phyloP scores from a whole-genome alignment of 2,888 invertebrate species.

The Criorhina ranunculi region DNA sequence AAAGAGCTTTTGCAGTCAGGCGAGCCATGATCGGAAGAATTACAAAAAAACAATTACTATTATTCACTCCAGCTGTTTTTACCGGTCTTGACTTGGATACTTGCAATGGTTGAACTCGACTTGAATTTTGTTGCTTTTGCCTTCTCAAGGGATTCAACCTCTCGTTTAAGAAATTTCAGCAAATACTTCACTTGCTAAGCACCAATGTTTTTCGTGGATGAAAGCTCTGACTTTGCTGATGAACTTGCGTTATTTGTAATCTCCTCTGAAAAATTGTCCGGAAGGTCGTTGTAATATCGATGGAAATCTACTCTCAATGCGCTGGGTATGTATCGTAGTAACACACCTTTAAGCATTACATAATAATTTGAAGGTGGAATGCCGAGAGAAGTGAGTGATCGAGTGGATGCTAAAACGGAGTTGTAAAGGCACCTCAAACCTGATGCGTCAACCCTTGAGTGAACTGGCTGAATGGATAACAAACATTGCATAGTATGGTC shows the following conservation, averaged over 20 bases:
- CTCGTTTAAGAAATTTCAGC: too few relatives aligned
- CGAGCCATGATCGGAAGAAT: slow-evolving; percentile 5
- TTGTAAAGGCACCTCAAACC: slow-evolving; percentile 38
- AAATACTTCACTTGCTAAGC: too few relatives aligned
- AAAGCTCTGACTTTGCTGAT: too few relatives aligned
- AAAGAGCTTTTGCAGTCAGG: slow-evolving; percentile 15
- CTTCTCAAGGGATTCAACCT: too few relatives aligned
- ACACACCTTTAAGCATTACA: slow-evolving; percentile 12
- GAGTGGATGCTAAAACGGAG: slow-evolving; percentile 33
- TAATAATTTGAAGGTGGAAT: slow-evolving; percentile 45
- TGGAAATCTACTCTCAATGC: too few relatives aligned
- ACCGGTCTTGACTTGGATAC: slow-evolving; percentile 6
- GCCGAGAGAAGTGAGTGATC: slow-evolving; percentile 40
- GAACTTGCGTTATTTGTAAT: too few relatives aligned
- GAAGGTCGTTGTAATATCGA: too few relatives aligned
- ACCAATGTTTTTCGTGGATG: neutral
- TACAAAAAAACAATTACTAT: slow-evolving; percentile 11
- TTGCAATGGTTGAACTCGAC: neutral
- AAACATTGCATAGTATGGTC: slow-evolving; percentile 45
- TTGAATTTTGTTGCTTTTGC: too few relatives aligned
- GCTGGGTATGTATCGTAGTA: too few relatives aligned
- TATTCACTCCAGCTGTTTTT: slow-evolving; percentile 8
- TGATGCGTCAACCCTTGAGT: slow-evolving; percentile 17
- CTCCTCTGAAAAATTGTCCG: too few relatives aligned
- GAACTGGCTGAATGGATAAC: slow-evolving; percentile 37